Base-by-base conservation (phyloP, 2,113 vertebrate species). In the Ondatra zibethicus region DNA sequence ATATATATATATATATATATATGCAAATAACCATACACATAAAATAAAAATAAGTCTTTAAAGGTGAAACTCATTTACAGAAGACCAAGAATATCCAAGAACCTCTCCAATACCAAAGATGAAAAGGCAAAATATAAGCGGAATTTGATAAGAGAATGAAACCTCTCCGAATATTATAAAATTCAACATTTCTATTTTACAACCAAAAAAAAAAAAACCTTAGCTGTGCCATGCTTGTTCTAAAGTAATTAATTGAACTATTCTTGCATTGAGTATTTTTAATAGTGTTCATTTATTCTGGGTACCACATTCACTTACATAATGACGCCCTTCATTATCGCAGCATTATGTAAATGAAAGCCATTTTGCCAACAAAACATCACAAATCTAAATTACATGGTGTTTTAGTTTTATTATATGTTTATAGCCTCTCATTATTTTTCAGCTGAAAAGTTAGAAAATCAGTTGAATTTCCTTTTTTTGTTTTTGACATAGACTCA, bases 81-180 rank as follows among this genome's bases (percentile, higher is more conserved):
- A 31, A 75, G 27, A 76, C 88, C 88, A 58, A 36, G 33, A 84
- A 17, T 84, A 92, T 80, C 31, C 63, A 93, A 82, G 31, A 73
- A 77, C 80, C 7, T 86, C n/a, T 75, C 50, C 61, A 39, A 47
- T 65, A 81, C 75, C 25, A 52, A 91, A 96, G 82, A 47, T 14
- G 66, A 72, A 81, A 93, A 96, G 89, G 19, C 19, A 91, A 84
- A 93, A 55, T 36, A 47, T 76, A 70, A 93, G 76, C 10, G 63
- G 81, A 88, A 29, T 61, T 93, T 89, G 75, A 61, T 87, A 63
- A 91, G 65, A 97, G 17, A 97, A 92, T 39, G 3, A 70, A 33
- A 90, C 61, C 17, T 21, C 16, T 82, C 39, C 27, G 68, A 89
- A 78, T 94, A 92, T 33, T 50, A 55, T 63, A 93, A 97, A 96